These are phyloP conservation scores for Ectemnius cavifrons DNA, from an alignment of 2,888 invertebrate genomes.

Conservation along the genomic window DNA sequence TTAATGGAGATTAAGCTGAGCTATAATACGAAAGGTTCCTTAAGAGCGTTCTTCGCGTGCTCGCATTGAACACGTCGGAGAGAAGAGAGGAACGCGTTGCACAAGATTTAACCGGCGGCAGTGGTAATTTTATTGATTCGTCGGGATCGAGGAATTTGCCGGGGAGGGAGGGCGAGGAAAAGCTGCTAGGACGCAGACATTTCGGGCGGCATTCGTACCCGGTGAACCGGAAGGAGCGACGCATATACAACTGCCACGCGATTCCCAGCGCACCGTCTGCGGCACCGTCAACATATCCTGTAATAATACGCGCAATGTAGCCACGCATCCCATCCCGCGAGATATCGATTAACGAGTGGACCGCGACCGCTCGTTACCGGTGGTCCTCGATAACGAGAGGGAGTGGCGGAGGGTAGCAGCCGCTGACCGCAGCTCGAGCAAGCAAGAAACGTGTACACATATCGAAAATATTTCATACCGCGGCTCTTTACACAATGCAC, in stretches of 20 bases:
- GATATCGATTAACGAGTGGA: slow-evolving; percentile 10
- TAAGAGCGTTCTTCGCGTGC: too few species aligned
- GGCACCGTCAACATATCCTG: neutral
- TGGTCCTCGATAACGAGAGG: too few species aligned
- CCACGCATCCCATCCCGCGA: slow-evolving; percentile 1
- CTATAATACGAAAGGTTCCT: neutral
- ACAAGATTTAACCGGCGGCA: slow-evolving; percentile 46
- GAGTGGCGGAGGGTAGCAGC: too few species aligned
- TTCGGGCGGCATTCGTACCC: slow-evolving; percentile 33
- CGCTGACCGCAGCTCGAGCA: too few species aligned
- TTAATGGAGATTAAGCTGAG: too few species aligned
- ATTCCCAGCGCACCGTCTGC: neutral
- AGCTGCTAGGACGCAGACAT: slow-evolving; percentile 18
- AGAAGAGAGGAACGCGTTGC: slow-evolving; percentile 33
- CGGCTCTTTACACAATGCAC: too few species aligned
- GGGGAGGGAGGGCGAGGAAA: too few species aligned
- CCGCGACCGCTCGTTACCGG: slow-evolving; percentile 7
- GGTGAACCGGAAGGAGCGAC: slow-evolving; percentile 25
- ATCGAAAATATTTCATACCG: too few species aligned
- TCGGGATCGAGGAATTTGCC: slow-evolving; percentile 10
- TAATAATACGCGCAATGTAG: slow-evolving; percentile 3
- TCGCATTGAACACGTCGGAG: too few species aligned
- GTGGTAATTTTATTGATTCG: slow-evolving; percentile 50
- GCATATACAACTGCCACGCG: too few species aligned
- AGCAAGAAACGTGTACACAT: too few species aligned